Conservation (phyloP, 2,797 vertebrate species). For the Enteromius mattozi region DNA sequence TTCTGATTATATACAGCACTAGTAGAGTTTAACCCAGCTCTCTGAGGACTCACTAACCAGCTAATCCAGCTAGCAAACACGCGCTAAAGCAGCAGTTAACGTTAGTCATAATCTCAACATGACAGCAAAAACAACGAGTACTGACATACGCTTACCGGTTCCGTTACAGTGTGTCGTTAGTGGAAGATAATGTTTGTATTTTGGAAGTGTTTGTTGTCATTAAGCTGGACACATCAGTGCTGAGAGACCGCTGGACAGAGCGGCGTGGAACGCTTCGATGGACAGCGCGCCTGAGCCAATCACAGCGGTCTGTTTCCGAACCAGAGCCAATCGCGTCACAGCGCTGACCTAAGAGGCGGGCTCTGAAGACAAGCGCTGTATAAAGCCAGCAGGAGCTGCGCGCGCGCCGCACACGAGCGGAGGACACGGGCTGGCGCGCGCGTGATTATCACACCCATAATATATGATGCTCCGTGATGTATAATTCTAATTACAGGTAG, state of each 20-base stretch:
- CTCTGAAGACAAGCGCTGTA: not conserved
- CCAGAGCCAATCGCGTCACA: slow-evolving; percentile 24
- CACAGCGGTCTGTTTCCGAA: not conserved
- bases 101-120: not conserved
- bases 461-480: not conserved
- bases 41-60: not conserved
- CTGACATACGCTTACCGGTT: slow-evolving; percentile 57
- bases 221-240: slow-evolving; percentile 51
- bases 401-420: not conserved
- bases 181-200: slow-evolving; percentile 15
- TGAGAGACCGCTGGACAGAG: slow-evolving; percentile 35
- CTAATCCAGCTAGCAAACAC: not conserved
- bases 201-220: slow-evolving; percentile 49
- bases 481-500: not conserved
- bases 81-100: not conserved
- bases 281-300: slow-evolving; percentile 30
- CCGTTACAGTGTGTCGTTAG: slow-evolving; percentile 39
- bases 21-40: not conserved
- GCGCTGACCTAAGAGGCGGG: not conserved
- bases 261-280: not conserved
- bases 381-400: slow-evolving; percentile 1
- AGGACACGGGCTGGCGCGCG: not conserved
- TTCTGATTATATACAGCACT: not conserved
- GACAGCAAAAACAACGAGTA: not conserved
- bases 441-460: not conserved